Conservation (phyloP, 2,797 vertebrate genomes). For the Pantherophis vulpinus region DNA sequence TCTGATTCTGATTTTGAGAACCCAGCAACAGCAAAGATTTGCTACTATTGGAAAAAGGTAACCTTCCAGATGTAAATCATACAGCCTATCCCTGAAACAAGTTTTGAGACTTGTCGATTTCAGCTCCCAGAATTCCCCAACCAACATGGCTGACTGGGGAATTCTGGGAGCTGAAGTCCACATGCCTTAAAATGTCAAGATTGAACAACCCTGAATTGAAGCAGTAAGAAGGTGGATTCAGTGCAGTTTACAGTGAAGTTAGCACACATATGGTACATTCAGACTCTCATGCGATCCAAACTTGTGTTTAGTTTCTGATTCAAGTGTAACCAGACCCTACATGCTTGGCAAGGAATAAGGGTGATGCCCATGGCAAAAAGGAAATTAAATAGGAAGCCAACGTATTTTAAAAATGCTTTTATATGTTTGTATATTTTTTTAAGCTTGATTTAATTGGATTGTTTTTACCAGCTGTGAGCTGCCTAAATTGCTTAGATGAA, state of each 20-base stretch:
- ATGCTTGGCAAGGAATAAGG: neutral
- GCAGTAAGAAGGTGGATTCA: neutral
- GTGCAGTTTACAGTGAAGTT: neutral
- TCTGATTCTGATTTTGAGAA: neutral
- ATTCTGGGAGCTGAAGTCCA: no score
- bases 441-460: neutral
- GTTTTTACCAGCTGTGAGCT: neutral
- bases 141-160: no score
- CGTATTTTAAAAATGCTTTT: neutral
- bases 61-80: neutral
- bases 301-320: neutral
- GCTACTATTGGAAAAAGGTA: neutral
- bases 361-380: neutral
- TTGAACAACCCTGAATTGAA: neutral
- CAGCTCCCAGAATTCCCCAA: no score
- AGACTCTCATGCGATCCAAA: neutral
- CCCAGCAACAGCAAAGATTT: neutral
- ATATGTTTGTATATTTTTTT: neutral
- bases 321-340: neutral
- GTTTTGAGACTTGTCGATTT: no score
- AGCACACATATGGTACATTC: neutral
- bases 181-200: neutral
- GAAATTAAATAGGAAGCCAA: neutral
- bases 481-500: neutral
- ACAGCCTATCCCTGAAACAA: neutral